Evolutionary conservation across 1,140 invertebrate genomes (phyloP), one percentile per base, ranked within the genome.

Genomic region (Drosophila ironensis): DNA sequence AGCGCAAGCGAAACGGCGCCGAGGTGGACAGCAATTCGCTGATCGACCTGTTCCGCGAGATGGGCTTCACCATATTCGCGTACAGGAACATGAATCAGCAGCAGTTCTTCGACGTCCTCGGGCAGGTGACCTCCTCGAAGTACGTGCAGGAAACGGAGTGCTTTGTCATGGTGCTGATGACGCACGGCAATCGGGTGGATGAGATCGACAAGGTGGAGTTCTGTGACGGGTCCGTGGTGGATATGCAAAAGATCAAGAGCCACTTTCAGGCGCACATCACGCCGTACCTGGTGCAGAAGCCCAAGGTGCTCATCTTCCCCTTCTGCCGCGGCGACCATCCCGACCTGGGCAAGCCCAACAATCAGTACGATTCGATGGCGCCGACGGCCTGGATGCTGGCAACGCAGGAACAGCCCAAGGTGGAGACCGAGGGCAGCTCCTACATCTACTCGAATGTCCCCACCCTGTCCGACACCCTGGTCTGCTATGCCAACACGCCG

Each of bases 231-330:
- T 60, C 84, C 4, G 46, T 88, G 9, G 77, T 92, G 9, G 70
- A 89, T 44, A 87, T 90, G 25, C 67, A 80, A 9, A 12, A 91
- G 16, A 91, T 95, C 38, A 77, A 93, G 0, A 80, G 92, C 6
- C 91, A 91, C 61, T 95, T 96, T 75, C 92, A 92, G 35, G 91
- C 93, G 50, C 72, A 89, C 8, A 91, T 91, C 42, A 94, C 94
- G 76, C 91, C 91, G 1, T 46, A 90, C 48, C 90, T 96, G 22
- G 73, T 88, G 0, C 91, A 91, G 30, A 94, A 95, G 76, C 95
- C 95, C 33, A 96, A 96, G 90, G 92, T 96, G 60, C 95, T 96
- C 69, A 93, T 96, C 27, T 95, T 95, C 76, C 95, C 96, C 88
- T 92, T 93, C 35, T 96, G 95, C 89, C 92, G 90, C 5, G 90